A percentile compares a stretch with the other conserved stretches of the same genome.
Evolutionary conservation across 2,888 invertebrate genomes (phyloP).

Genomic region (Thelaira solivaga): DNA sequence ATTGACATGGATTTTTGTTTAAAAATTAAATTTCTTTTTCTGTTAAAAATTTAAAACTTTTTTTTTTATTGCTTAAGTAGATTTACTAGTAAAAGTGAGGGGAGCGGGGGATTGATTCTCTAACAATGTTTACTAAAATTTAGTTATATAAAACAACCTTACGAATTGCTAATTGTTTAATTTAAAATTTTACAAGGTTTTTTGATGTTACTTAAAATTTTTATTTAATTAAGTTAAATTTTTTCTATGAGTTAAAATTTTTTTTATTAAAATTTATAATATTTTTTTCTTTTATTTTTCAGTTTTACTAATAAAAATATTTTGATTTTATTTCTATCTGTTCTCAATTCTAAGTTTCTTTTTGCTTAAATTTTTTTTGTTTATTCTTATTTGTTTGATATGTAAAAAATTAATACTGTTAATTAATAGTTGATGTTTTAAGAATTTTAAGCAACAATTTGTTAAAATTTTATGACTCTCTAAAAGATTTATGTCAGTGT

Average conservation of each 20-base stretch:
- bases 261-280: constrained; percentile 17
- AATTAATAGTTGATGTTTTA: neutral
- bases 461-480: constrained; percentile 16
- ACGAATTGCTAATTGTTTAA: constrained; percentile 53
- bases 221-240: neutral
- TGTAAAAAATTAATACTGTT: constrained; percentile 44
- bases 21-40: neutral
- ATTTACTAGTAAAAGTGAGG: constrained; percentile 9
- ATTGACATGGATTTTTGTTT: constrained; percentile 55
- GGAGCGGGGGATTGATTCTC: neutral
- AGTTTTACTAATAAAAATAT: neutral
- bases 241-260: neutral
- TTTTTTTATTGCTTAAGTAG: constrained; percentile 57
- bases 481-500: constrained; percentile 16
- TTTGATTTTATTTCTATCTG: neutral
- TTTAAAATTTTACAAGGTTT: constrained; percentile 39
- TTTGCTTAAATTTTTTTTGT: neutral
- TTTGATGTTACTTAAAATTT: no score
- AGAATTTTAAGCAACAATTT: constrained; percentile 38
- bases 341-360: constrained; percentile 8
- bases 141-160: constrained; percentile 53
- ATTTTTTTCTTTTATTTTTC: no score
- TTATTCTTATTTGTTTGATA: constrained; percentile 21
- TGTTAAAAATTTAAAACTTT: constrained; percentile 13
- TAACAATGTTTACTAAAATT: constrained; percentile 1